A percentile compares a stretch with the other conserved stretches of the same genome.
These are phyloP conservation scores for Syritta pipiens DNA, from an alignment of 2,888 invertebrate genomes.

Conservation along the genomic window DNA sequence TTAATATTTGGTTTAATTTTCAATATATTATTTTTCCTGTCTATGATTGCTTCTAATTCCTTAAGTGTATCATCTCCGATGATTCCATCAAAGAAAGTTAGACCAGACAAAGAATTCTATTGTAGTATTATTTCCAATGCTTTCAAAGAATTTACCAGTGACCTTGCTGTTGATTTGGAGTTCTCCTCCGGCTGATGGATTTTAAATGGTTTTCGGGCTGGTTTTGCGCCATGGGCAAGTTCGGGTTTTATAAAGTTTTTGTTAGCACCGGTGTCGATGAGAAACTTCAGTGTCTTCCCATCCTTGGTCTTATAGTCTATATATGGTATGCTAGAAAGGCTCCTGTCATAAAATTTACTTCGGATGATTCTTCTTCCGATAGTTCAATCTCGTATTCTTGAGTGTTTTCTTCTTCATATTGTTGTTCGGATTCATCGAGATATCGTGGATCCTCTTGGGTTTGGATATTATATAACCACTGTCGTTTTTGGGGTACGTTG, in stretches of 20 bases:
- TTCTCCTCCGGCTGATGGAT: constrained; percentile 2
- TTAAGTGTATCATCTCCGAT: constrained; percentile 65
- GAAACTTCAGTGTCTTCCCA: constrained; percentile 15
- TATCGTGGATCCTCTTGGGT: not conserved
- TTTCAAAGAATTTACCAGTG: not conserved
- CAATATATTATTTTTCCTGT: constrained; percentile 49
- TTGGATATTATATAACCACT: not conserved
- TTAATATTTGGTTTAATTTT: constrained; percentile 37
- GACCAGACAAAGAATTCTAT: constrained; percentile 51
- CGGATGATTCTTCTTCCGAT: not conserved
- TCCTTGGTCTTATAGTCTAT: constrained; percentile 30
- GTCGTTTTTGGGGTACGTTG: not conserved
- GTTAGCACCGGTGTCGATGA: constrained; percentile 10
- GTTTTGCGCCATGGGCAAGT: constrained; percentile 4
- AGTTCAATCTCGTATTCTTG: not conserved
- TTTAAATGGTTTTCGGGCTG: not conserved
- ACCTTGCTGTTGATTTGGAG: not conserved
- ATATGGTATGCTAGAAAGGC: constrained; percentile 47
- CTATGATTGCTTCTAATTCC: constrained; percentile 55
- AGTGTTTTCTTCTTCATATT: not conserved
- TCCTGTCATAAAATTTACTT: constrained; percentile 59
- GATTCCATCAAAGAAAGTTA: constrained; percentile 54
- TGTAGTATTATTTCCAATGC: constrained; percentile 19
- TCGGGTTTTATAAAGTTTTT: not conserved
- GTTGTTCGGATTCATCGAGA: not conserved